Base-by-base conservation (phyloP, 53 echinoderm and acorn worm species). In the Echinometra lucunter region DNA sequence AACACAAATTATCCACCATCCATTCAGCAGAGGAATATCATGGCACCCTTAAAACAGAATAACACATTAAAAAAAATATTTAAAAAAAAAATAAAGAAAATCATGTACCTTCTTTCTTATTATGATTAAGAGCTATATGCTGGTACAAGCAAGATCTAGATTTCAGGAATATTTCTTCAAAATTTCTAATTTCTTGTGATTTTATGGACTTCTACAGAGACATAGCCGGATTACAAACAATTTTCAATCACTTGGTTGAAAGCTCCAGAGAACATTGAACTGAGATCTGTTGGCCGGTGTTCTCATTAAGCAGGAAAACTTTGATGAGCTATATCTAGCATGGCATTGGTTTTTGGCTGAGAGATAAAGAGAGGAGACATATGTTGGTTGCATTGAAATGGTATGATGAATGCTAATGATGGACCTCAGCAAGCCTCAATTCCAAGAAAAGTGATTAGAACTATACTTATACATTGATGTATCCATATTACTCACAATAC, bases 241-340 rank as follows among this genome's bases (percentile, higher is more conserved):
- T 34, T 78, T 21, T 78, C 78, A 78, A 72, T 72, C 42, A 19
- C 23, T 21, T 40, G 23, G 78, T 19, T 78, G 78, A 78, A 78
- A 78, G 38, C 12, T 78, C 40, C 42, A 0, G 18, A 42, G 78
- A 30, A 35, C 28, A 18, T 6, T 69, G 69, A 32, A 38, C 78
- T 6, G 78, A 40, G 78, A 42, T 78, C 78, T 21, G 17, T 6
- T 42, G 23, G 21, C 78, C 23, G 23, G 78, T 42, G 1, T 78
- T 78, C 78, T 78, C 78, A 42, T 78, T 78, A 78, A 78, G 42
- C 78, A 78, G 40, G 78, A 78, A 78, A 42, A 40, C 78, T 40
- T 78, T 6, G 42, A 78, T 78, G 40, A 78, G 23, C 78, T 78
- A 42, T 78, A 40, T 42, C 78, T 42, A 38, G 78, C 19, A 78